phyloP scores from a whole-genome alignment of 1,140 invertebrate species.

The Orchestia grillus region DNA sequence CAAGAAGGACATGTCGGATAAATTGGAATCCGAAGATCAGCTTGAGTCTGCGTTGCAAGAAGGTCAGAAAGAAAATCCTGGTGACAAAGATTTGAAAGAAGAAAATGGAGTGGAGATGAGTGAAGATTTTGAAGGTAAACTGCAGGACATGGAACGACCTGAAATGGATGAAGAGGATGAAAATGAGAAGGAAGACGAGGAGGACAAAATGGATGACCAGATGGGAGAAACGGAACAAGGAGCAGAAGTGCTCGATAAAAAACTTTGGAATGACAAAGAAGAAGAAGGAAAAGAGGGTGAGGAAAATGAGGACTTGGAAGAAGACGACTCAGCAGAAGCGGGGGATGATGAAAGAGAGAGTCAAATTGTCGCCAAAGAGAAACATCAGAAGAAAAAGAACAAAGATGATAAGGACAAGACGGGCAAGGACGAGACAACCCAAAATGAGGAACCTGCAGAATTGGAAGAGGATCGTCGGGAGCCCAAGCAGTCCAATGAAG shows the following conservation, averaged over 20 bases:
- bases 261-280: conserved; percentile 75
- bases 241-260: conserved; percentile 81
- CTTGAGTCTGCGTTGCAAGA: conserved; percentile 87
- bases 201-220: conserved; percentile 89
- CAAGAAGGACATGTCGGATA: conserved; percentile 93
- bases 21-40: conserved; percentile 94
- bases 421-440: background rate
- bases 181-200: conserved; percentile 77
- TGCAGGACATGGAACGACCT: conserved; percentile 83
- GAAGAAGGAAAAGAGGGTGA: conserved; percentile 78
- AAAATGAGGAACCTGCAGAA: conserved; percentile 68
- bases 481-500: conserved; percentile 65
- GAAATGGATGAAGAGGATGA: conserved; percentile 75
- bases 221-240: conserved; percentile 93
- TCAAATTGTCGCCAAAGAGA: conserved; percentile 70
- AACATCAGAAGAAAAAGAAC: conserved; percentile 71
- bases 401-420: conserved; percentile 71
- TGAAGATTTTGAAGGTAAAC: conserved; percentile 89
- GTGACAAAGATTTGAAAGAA: conserved; percentile 81
- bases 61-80: conserved; percentile 82
- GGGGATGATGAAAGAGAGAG: conserved; percentile 67
- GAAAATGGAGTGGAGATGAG: conserved; percentile 95
- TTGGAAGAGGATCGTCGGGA: conserved; percentile 69
- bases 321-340: conserved; percentile 70
- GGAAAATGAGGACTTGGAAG: conserved; percentile 73